Evolutionary conservation across 2,113 vertebrate species (phyloP).

Genomic region (Cyrtonyx montezumae): DNA sequence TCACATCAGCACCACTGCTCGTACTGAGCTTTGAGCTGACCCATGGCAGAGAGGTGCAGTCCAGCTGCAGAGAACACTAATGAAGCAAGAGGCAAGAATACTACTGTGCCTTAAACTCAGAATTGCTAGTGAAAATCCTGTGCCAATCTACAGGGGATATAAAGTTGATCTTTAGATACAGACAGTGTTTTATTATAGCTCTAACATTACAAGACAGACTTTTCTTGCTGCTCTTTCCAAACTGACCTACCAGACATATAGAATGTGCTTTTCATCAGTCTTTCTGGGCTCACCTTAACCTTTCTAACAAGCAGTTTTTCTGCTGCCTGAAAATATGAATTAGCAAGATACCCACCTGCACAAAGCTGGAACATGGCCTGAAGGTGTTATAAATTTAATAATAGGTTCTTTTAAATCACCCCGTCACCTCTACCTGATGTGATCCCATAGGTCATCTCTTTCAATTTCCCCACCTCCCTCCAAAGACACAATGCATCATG

Average conservation of each 20-base stretch:
- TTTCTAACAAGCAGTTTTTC: slow-evolving; percentile 1
- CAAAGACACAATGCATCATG: background rate
- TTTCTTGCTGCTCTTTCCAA: slow-evolving; percentile 33
- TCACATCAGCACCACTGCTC: background rate
- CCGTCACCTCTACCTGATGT: background rate
- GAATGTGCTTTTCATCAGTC: slow-evolving; percentile 12
- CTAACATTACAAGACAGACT: background rate
- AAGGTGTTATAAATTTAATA: slow-evolving; percentile 15
- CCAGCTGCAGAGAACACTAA: background rate
- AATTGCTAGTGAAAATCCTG: background rate
- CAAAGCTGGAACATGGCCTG: background rate
- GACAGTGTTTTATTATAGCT: slow-evolving; percentile 10
- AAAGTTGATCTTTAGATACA: slow-evolving; percentile 22
- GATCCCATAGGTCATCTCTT: background rate
- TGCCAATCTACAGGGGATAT: background rate
- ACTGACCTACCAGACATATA: slow-evolving; percentile 8
- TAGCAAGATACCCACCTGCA: background rate
- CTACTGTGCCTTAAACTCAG: background rate
- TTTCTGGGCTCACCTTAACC: background rate
- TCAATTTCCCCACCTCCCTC: background rate
- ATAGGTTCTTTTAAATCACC: background rate
- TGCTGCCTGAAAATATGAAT: background rate
- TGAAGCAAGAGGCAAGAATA: background rate
- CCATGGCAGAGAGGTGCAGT: background rate
- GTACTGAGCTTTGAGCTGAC: rapidly evolving